Evolutionary conservation across 2,888 invertebrate genomes (phyloP).

Genomic region (Mythimna ferrago): DNA sequence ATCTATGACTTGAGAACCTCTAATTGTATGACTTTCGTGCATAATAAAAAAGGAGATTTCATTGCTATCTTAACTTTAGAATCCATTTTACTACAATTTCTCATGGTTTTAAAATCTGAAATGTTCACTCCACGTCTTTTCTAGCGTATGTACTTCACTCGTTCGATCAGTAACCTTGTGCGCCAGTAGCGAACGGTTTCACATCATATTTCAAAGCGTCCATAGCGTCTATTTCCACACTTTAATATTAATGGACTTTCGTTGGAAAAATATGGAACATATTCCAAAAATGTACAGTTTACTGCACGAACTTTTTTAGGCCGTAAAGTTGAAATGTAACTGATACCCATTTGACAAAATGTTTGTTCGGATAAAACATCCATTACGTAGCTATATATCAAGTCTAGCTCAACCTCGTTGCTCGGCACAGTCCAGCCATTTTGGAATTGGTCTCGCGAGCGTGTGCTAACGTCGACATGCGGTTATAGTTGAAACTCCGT

Average conservation of each 20-base stretch:
- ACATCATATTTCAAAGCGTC: slow-evolving; percentile 51
- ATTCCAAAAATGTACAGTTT: slow-evolving; percentile 15
- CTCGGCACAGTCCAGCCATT: slow-evolving; percentile 19
- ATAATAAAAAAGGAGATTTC: background rate
- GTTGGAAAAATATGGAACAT: slow-evolving; percentile 27
- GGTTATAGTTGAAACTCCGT: slow-evolving; percentile 25
- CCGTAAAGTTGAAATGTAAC: slow-evolving; percentile 41
- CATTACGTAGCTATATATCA: slow-evolving; percentile 37
- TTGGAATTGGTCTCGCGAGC: slow-evolving; percentile 32
- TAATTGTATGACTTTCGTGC: background rate
- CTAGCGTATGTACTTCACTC: slow-evolving; percentile 35
- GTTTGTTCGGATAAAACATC: slow-evolving; percentile 47
- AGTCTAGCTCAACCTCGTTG: slow-evolving; percentile 4
- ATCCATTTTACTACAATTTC: background rate
- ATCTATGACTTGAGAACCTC: background rate
- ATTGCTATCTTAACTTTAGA: background rate
- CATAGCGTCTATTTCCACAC: slow-evolving; percentile 32
- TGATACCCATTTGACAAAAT: slow-evolving; percentile 40
- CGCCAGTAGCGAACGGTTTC: slow-evolving; percentile 29
- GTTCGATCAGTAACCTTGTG: slow-evolving; percentile 30
- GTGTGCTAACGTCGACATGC: slow-evolving; percentile 34
- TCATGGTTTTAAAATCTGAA: slow-evolving; percentile 17
- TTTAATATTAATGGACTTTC: slow-evolving; percentile 44
- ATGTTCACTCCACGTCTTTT: slow-evolving; percentile 12
- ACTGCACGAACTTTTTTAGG: slow-evolving; percentile 1